Conservation (phyloP, 2,888 invertebrate species). For the Bellardia bayeri region DNA sequence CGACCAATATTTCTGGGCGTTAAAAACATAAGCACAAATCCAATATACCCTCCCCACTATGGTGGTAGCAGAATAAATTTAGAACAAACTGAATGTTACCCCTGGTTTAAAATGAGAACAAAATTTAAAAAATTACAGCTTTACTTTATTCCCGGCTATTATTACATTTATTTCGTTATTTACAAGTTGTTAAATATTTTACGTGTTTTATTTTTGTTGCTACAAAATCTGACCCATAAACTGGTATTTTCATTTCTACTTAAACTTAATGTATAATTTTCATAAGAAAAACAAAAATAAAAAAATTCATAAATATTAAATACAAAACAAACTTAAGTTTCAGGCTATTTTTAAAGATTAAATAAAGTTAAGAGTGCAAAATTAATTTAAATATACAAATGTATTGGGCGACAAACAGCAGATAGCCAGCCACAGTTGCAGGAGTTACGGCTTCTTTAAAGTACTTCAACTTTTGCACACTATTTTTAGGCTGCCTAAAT, state of each 20-base stretch:
- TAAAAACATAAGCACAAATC: no score
- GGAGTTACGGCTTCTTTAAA: slow-evolving; percentile 13
- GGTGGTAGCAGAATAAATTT: no score
- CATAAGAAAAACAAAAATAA: background rate
- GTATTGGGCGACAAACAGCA: background rate
- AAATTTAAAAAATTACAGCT: no score
- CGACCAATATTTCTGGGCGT: no score
- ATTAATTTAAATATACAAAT: background rate
- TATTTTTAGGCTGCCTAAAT: background rate
- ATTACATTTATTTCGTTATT: background rate
- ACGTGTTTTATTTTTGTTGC: slow-evolving; percentile 28
- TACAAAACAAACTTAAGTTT: background rate
- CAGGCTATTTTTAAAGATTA: background rate
- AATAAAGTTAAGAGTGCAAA: slow-evolving; percentile 8
- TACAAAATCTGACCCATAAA: no score
- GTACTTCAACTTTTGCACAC: background rate
- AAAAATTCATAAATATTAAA: background rate
- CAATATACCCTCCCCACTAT: no score
- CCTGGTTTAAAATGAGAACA: no score
- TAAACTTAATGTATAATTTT: no score
- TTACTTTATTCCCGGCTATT: no score
- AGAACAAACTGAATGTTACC: no score
- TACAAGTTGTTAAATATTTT: slow-evolving; percentile 34
- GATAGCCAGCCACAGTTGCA: background rate
- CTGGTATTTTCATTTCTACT: no score